These are phyloP conservation scores for Gymnoscopelus microlampas DNA, from an alignment of 2,797 vertebrate genomes.

Conservation along the genomic window DNA sequence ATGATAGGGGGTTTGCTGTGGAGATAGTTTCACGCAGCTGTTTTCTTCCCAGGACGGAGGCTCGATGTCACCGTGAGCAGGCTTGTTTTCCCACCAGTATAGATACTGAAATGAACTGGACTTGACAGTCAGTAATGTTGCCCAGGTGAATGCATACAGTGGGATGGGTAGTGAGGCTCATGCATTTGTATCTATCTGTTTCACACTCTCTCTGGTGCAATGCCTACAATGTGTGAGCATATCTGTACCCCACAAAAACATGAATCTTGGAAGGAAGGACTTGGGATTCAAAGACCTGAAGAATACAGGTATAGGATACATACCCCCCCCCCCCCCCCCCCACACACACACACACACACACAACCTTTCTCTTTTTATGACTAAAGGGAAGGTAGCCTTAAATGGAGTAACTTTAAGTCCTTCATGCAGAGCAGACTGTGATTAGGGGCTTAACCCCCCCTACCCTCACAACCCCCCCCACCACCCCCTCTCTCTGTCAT, in stretches of 20 bases:
- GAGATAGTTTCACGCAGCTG: conserved; percentile 20
- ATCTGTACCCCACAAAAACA: neutral
- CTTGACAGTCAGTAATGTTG: neutral
- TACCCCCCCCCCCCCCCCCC: no score
- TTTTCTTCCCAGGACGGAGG: neutral
- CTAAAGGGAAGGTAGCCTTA: conserved; percentile 76
- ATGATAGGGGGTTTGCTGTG: conserved; percentile 14
- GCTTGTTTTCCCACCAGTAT: neutral
- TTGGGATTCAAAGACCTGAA: conserved; percentile 56
- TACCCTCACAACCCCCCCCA: conserved; percentile 44
- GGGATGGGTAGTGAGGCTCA: neutral
- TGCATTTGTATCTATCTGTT: no score
- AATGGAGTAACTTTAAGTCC: conserved; percentile 79
- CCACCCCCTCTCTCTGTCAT: conserved; percentile 29
- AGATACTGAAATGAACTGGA: neutral
- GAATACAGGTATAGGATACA: conserved; percentile 11
- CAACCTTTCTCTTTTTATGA: conserved; percentile 48
- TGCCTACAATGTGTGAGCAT: no score
- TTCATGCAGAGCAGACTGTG: conserved; percentile 76
- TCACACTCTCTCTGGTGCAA: no score
- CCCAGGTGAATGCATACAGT: neutral
- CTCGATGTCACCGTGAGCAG: neutral
- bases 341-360: no score
- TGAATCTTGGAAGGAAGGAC: conserved; percentile 12
- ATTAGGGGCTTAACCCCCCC: conserved; percentile 76